Evolutionary conservation across 2,113 vertebrate genomes (phyloP).

Genomic region (Gavialis gangeticus): DNA sequence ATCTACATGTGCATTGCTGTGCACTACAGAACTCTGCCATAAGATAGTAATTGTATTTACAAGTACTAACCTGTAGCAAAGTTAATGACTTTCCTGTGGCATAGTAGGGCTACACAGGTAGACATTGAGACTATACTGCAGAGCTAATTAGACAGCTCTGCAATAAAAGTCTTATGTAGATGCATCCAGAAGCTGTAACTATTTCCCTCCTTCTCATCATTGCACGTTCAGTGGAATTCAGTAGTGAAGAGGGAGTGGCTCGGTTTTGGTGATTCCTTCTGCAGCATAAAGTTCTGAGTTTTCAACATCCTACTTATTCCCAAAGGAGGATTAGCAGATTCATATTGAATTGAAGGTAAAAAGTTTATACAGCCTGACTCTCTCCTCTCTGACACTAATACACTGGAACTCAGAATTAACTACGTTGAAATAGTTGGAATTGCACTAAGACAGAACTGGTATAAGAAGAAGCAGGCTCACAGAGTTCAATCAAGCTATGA

Average conservation of each 20-base stretch:
- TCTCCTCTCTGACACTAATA: background rate
- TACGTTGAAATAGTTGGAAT: background rate
- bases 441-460: background rate
- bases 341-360: background rate
- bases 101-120: too few species aligned
- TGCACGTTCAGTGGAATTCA: background rate
- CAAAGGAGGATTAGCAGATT: background rate
- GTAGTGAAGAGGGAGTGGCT: background rate
- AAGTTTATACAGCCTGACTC: background rate
- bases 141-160: background rate
- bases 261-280: background rate
- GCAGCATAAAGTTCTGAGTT: background rate
- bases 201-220: background rate
- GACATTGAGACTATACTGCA: too few species aligned
- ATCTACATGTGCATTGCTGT: too few species aligned
- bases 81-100: too few species aligned
- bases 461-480: background rate
- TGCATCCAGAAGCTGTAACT: background rate
- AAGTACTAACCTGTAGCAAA: too few species aligned
- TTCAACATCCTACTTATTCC: background rate
- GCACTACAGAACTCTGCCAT: too few species aligned
- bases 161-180: background rate
- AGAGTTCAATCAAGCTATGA: background rate
- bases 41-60: too few species aligned
- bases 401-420: background rate